Base-by-base conservation (phyloP, 2,113 vertebrate species). In the Atlantisia rogersi region DNA sequence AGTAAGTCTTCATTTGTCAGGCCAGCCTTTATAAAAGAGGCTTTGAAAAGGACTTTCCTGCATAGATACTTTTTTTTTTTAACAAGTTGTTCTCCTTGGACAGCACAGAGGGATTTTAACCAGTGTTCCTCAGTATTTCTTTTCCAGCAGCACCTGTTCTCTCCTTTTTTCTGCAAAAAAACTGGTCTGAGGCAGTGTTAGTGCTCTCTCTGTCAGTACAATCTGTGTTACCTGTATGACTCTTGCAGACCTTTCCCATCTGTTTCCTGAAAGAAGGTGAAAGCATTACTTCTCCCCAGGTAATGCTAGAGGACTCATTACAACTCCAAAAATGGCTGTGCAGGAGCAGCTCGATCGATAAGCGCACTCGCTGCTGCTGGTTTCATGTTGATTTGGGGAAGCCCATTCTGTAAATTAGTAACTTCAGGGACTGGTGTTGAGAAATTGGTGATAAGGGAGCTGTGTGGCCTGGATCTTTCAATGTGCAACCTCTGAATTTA, bases 301-400 rank as follows among this genome's bases (percentile, higher is more conserved):
- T 7, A 74, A 15, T 42, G 7, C 52, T 20, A 25, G 6, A 92
- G 42, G 32, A 68, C 7, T 68, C 25, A 11, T 46, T 40, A 6
- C 0, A 81, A 19, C 39, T 74, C 64, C 13, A 18, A 81, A 35
- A 63, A 32, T 0, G 3, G 10, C 22, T 0, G 0, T 63, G 55
- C 32, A 22, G 24, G 21, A 75, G 48, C 58, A 68, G 35, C 14
- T 64, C 4, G 7, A 60, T n/a, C 60, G 2, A 0, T 39, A 35
- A 22, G 20, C 32, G 44, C 24, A 8, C 5, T 21, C 10, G 22
- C 60, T 52, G 17, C 35, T 73, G 7, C 39, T 32, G 24, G 29
- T 29, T 70, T 92, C 17, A 14, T 22, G 20, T 42, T 67, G 76
- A 31, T 86, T 53, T 48, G 52, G 35, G 19, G 77, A 68, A 63